phyloP scores from a whole-genome alignment of 2,797 vertebrate genomes.

The Pterois miles region DNA sequence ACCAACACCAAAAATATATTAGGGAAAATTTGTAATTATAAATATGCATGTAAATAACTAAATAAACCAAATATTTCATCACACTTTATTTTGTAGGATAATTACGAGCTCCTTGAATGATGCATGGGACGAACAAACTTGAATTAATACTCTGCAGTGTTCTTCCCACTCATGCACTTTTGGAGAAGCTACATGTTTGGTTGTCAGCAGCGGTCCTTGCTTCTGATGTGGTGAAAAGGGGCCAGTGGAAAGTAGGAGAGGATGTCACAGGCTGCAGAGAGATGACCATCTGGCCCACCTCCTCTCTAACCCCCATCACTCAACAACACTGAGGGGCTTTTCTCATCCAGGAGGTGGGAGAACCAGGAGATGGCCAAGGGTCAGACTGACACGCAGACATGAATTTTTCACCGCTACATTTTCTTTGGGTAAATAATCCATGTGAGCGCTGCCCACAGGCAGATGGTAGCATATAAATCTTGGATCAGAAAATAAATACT shows the following conservation, averaged over 20 bases:
- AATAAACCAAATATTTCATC: background rate
- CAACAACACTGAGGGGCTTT: constrained; percentile 71
- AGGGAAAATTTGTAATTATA: background rate
- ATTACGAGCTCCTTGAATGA: background rate
- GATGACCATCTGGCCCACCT: constrained; percentile 56
- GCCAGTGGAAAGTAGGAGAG: constrained; percentile 45
- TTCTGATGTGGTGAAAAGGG: constrained; percentile 57
- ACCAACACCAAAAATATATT: background rate
- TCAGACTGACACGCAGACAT: constrained; percentile 77
- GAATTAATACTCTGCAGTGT: background rate
- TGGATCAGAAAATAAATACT: constrained; percentile 78
- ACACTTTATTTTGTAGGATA: no score
- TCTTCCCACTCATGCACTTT: background rate
- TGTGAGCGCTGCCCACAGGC: constrained; percentile 58
- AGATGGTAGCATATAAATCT: constrained; percentile 78
- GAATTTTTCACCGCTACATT: constrained; percentile 81
- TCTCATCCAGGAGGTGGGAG: constrained; percentile 69
- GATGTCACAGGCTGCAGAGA: constrained; percentile 64
- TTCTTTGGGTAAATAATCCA: constrained; percentile 83
- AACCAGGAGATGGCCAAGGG: constrained; percentile 69
- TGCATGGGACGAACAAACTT: background rate
- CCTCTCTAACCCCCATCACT: constrained; percentile 72
- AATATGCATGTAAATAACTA: background rate
- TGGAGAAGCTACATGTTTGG: background rate
- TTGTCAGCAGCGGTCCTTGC: constrained; percentile 32